Percentiles rank a stretch among this genome's conserved stretches.
Conservation (phyloP, 2,888 invertebrate genomes). For the Lobophora halterata region DNA sequence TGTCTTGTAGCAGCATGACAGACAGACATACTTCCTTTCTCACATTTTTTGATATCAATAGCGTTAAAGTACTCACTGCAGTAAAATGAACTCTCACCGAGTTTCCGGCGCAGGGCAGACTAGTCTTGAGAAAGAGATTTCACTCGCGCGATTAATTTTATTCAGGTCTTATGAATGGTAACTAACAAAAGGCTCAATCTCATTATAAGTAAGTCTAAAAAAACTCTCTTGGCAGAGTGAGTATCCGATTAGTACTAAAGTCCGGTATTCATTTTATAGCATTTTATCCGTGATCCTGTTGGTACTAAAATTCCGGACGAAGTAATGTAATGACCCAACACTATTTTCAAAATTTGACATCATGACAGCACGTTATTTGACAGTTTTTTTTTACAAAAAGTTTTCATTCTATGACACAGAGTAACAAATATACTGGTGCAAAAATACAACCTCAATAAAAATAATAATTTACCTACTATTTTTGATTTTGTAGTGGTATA, state of each 20-base stretch:
- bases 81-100: slow-evolving; percentile 62
- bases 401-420: too few relatives aligned
- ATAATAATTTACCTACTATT: too few relatives aligned
- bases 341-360: slow-evolving; percentile 34
- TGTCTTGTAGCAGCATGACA: slow-evolving; percentile 66
- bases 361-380: background rate
- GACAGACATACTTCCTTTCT: slow-evolving; percentile 74
- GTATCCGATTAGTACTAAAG: too few relatives aligned
- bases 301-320: slow-evolving; percentile 1
- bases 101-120: slow-evolving; percentile 63
- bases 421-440: too few relatives aligned
- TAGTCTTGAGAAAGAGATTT: slow-evolving; percentile 57
- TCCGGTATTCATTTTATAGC: too few relatives aligned
- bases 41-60: slow-evolving; percentile 77
- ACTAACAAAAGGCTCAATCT: slow-evolving; percentile 26
- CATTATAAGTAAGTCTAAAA: background rate
- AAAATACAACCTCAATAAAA: too few relatives aligned
- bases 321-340: slow-evolving; percentile 5
- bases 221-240: too few relatives aligned
- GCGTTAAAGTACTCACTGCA: slow-evolving; percentile 62
- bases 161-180: slow-evolving; percentile 30
- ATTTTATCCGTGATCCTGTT: too few relatives aligned
- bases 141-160: slow-evolving; percentile 43
- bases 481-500: too few relatives aligned
- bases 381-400: too few relatives aligned